Conservation (phyloP, 2,797 vertebrate species). For the Thalassophryne amazonica region DNA sequence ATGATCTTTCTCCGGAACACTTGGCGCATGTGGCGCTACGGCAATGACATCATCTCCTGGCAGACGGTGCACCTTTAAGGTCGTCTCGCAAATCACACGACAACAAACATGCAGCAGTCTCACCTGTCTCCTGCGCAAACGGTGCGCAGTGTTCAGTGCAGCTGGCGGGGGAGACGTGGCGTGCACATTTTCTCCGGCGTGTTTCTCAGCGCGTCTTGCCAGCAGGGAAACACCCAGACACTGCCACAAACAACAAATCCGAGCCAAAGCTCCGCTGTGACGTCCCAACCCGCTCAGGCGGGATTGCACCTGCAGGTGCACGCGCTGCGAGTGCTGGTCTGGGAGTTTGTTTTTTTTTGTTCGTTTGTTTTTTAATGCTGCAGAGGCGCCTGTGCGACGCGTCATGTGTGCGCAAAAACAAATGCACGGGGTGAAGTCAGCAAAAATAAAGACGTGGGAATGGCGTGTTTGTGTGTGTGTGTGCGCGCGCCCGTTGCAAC, state of each 20-base stretch:
- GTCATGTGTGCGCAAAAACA: no score
- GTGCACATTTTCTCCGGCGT: slow-evolving; percentile 21
- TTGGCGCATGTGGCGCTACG: slow-evolving; percentile 63
- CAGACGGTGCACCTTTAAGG: slow-evolving; percentile 27
- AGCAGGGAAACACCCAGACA: slow-evolving; percentile 65
- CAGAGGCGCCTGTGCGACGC: no score
- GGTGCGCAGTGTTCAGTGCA: not conserved
- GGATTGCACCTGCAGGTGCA: slow-evolving; percentile 15
- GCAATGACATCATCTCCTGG: slow-evolving; percentile 79
- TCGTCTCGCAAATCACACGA: slow-evolving; percentile 29
- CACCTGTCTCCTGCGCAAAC: slow-evolving; percentile 28
- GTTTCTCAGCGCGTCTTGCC: slow-evolving; percentile 24
- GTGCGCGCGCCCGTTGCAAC: slow-evolving; percentile 65
- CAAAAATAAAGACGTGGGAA: slow-evolving; percentile 55
- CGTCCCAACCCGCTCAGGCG: slow-evolving; percentile 1
- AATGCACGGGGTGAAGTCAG: slow-evolving; percentile 30
- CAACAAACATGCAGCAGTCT: slow-evolving; percentile 23
- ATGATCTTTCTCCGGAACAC: slow-evolving; percentile 28
- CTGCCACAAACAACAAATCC: slow-evolving; percentile 12
- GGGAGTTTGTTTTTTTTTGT: no score
- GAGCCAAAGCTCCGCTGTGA: not conserved
- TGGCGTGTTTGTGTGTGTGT: slow-evolving; percentile 52
- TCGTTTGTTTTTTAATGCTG: not conserved
- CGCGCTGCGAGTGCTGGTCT: not conserved
- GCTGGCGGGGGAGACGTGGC: slow-evolving; percentile 16